Conservation (phyloP, 1,140 invertebrate genomes). For the Bradysia coprophila region DNA sequence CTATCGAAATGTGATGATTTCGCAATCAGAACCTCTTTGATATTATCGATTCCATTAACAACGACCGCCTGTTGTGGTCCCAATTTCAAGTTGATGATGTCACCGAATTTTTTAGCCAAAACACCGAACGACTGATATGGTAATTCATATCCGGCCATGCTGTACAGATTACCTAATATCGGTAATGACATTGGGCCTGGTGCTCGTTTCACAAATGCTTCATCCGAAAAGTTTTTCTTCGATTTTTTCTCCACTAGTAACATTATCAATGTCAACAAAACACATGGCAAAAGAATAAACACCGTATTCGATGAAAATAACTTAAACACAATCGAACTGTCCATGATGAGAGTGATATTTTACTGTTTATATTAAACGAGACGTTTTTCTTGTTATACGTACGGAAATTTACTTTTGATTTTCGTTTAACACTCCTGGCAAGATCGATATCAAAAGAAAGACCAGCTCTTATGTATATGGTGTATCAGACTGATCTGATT, state of each 20-base stretch:
- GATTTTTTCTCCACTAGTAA: neutral
- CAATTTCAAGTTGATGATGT: constrained; percentile 34
- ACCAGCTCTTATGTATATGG: too few relatives aligned
- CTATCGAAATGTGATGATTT: constrained; percentile 43
- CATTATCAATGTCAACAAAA: neutral
- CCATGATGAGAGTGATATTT: neutral
- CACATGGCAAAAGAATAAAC: neutral
- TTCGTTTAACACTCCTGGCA: too few relatives aligned
- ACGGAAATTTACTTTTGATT: too few relatives aligned
- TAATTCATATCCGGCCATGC: constrained; percentile 36
- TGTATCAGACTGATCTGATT: too few relatives aligned
- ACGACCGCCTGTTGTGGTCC: constrained; percentile 40
- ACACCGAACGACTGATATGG: constrained; percentile 42
- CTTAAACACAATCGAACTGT: neutral
- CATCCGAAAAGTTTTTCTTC: constrained; percentile 6
- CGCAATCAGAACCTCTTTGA: constrained; percentile 38
- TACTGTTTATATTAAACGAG: too few relatives aligned
- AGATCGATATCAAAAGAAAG: too few relatives aligned
- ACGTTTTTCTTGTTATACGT: too few relatives aligned
- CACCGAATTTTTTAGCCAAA: constrained; percentile 30
- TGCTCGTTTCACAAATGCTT: constrained; percentile 16
- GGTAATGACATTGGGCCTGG: constrained; percentile 37
- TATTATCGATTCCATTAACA: constrained; percentile 39
- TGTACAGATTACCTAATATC: constrained; percentile 36
- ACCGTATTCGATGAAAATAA: neutral